Evolutionary conservation across 2,113 vertebrate species (phyloP), one percentile per base, ranked within the genome.

Genomic region (Ellobius talpinus): DNA sequence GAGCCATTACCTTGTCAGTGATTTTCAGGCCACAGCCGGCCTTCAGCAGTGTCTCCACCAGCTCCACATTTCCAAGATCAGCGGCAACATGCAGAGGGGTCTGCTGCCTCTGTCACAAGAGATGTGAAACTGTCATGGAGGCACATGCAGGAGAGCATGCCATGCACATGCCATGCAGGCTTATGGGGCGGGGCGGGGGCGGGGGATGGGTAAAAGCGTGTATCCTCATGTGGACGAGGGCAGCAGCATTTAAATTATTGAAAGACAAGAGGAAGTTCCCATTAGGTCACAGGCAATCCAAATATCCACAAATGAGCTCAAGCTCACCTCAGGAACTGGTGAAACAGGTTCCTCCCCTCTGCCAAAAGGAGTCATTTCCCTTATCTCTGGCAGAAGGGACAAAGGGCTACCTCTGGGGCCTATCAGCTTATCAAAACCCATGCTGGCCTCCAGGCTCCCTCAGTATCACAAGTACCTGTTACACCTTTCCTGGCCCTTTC

Each of bases 1-100:
- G 4, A 39, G 58, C 5, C 12, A 0, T 94, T 98, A 99, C 99
- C 99, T 98, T 99, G 87, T 99, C 99, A 33, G 52, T 7, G 0
- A 98, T 86, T 70, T 98, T 99, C 82, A 99, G 97, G 97, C 99
- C 98, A 21, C 99, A 98, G n/a, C 98, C 98, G 7, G 99, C 97
- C 98, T 99, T 99, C 90, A 99, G 98, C 87, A 99, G 98, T 87
- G 98, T 98, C 92, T 99, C 99, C 90, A 99, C 99, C 21, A 99
- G 91, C 13, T 99, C 99, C 94, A 99, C 98, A 47, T 98, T 99
- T 82, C 99, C 99, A 97, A 98, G 91, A 94, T 99, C 99, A 94
- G 99, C 99, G 82, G 99, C 99, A 81, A 99, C 79, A 70, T 99
- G 99, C 74, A 99, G 97, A 45, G 98, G 98, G 7, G 99, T 99